Evolutionary conservation across 2,888 invertebrate genomes (phyloP).

Genomic region (Agrotis ipsilon): DNA sequence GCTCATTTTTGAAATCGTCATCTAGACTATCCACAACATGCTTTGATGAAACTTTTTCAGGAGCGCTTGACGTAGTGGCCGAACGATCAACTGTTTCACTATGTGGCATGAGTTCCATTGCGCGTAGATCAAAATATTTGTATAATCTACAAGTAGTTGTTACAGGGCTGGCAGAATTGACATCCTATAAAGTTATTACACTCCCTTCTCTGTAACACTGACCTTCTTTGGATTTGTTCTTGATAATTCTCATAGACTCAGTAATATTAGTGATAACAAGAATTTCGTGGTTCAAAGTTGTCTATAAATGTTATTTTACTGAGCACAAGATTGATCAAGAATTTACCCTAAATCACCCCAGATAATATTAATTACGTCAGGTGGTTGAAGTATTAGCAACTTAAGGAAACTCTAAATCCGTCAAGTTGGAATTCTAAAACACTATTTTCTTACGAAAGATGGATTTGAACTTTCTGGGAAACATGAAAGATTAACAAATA

Average conservation of each 20-base stretch:
- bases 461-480: slow-evolving; percentile 30
- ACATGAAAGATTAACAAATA: slow-evolving; percentile 39
- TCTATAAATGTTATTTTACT: background rate
- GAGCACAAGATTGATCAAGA: slow-evolving; percentile 28
- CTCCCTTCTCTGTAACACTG: background rate
- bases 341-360: slow-evolving; percentile 8
- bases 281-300: background rate
- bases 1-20: too few relatives aligned
- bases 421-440: slow-evolving; percentile 43
- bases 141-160: too few relatives aligned
- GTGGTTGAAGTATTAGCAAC: slow-evolving; percentile 29
- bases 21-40: too few relatives aligned
- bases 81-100: too few relatives aligned
- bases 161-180: too few relatives aligned
- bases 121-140: too few relatives aligned
- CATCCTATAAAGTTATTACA: too few relatives aligned
- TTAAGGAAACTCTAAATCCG: slow-evolving; percentile 49
- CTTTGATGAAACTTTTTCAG: too few relatives aligned
- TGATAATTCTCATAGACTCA: too few relatives aligned
- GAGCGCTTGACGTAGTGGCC: too few relatives aligned
- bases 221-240: background rate
- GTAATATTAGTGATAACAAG: background rate
- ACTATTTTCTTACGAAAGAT: slow-evolving; percentile 24
- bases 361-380: slow-evolving; percentile 32
- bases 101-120: too few relatives aligned